phyloP scores from a whole-genome alignment of 2,797 vertebrate species.

The Iguana delicatissima region DNA sequence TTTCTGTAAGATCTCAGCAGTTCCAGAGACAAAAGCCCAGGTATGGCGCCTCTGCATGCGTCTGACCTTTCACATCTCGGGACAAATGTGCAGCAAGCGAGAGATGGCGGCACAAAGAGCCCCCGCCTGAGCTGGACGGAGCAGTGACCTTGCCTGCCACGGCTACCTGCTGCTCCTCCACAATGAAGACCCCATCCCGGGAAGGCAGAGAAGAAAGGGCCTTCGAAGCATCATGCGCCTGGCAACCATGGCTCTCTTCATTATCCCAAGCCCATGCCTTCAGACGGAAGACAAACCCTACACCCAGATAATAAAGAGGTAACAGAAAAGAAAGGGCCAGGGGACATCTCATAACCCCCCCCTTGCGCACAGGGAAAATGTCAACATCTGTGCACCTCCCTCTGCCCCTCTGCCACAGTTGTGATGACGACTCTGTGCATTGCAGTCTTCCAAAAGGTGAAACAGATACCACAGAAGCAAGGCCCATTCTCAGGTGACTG shows the following conservation, averaged over 20 bases:
- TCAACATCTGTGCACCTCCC: slow-evolving; percentile 90
- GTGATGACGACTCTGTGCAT: slow-evolving; percentile 76
- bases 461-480: too few species aligned
- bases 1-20: slow-evolving; percentile 66
- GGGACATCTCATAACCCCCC: slow-evolving; percentile 92
- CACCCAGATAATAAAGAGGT: slow-evolving; percentile 89
- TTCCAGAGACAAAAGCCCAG: slow-evolving; percentile 81
- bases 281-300: slow-evolving; percentile 68
- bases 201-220: slow-evolving; percentile 81
- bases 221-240: slow-evolving; percentile 85
- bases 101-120: slow-evolving; percentile 85
- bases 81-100: slow-evolving; percentile 78
- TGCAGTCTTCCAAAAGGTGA: slow-evolving; percentile 70
- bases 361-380: slow-evolving; percentile 84
- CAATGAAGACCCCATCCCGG: slow-evolving; percentile 85
- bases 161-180: slow-evolving; percentile 93
- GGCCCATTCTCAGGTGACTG: slow-evolving; percentile 75
- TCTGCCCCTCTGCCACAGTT: slow-evolving; percentile 16
- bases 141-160: slow-evolving; percentile 81
- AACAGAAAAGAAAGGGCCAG: slow-evolving; percentile 92
- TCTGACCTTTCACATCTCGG: slow-evolving; percentile 87
- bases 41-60: slow-evolving; percentile 81
- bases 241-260: slow-evolving; percentile 90
- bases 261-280: slow-evolving; percentile 78
- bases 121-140: slow-evolving; percentile 63